Evolutionary conservation across 2,888 invertebrate species (phyloP), one percentile per base, ranked within the genome.

Genomic region (Campoplex capitator): DNA sequence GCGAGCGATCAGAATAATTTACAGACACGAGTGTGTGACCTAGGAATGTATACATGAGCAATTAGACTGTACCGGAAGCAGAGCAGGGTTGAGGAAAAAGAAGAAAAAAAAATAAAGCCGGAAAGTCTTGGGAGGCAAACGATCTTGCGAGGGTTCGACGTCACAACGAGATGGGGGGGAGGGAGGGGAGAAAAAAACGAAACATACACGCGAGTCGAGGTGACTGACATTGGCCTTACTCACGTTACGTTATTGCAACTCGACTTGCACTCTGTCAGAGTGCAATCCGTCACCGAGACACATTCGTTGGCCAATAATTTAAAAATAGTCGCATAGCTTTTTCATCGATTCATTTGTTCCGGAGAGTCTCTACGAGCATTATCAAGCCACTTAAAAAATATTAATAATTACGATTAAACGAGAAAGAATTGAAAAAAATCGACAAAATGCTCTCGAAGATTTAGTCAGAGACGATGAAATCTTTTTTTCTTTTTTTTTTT

Each of bases 171-270:
- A 67, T 7, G 48, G 35, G 58, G 58, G 45, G 45, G 73, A 28
- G 16, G 8, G 56, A 4, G 38, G 38, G 58, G 48, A 45, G 45
- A 79, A 38, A 28, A 73, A 71, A 78, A 73, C 54, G 28, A 23
- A 28, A 62, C 3, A 32, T 62, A 62, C 7, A 32, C 81, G 51
- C 23, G 68, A 45, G 45, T 3, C 74, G 84, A 58, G 84, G 84
- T 84, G 74, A 68, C 75, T 79, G 84, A 84, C 84, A 84, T 79
- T 84, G 84, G 79, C 84, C 84, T 78, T 84, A 54, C 51, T 6
- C 73, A n/a, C 62, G 45, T 35, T 32, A 62, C 68, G 42, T 62
- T 65, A 42, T 18, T 74, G 38, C 48, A 74, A 18, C 54, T 73
- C 75, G 45, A 48, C 23, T 79, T 56, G 78, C 84, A 23, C 67